phyloP scores from a whole-genome alignment of 2,888 invertebrate genomes.

The Acanthosoma haemorrhoidale region DNA sequence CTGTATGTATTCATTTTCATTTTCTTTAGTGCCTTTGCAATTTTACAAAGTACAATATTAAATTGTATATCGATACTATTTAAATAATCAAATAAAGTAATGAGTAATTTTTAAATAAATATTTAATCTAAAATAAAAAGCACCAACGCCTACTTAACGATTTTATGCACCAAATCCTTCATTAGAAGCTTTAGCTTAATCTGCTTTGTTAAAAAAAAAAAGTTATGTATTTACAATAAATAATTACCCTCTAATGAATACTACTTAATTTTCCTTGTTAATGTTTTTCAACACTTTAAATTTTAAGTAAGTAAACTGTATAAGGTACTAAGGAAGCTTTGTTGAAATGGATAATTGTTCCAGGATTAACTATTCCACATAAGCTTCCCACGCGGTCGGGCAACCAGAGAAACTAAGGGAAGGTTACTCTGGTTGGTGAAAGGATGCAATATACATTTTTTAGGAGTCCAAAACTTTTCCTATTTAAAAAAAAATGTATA shows the following conservation, averaged over 20 bases:
- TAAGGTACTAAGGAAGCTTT: slow-evolving; percentile 31
- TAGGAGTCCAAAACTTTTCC: not conserved
- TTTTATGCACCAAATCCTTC: slow-evolving; percentile 10
- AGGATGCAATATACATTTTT: not conserved
- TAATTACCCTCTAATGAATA: not conserved
- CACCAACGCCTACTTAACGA: not conserved
- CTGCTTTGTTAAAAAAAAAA: not conserved
- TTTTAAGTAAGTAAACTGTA: no score
- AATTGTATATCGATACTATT: not conserved
- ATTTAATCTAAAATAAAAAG: not conserved
- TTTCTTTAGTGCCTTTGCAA: slow-evolving; percentile 35
- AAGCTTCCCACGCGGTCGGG: slow-evolving; percentile 31
- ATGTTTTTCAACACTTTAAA: not conserved
- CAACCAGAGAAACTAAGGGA: slow-evolving; percentile 41
- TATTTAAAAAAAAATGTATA: slow-evolving; percentile 1
- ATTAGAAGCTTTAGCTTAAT: slow-evolving; percentile 8
- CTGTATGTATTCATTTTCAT: slow-evolving; percentile 20
- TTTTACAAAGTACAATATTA: slow-evolving; percentile 35
- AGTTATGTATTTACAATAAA: not conserved
- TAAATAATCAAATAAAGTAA: not conserved
- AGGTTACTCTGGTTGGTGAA: slow-evolving; percentile 40
- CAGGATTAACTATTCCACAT: slow-evolving; percentile 35
- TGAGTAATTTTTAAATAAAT: no score
- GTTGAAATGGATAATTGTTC: slow-evolving; percentile 36
- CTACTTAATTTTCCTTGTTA: not conserved